phyloP scores from a whole-genome alignment of 2,888 invertebrate genomes.

The Aporophyla lueneburgensis region DNA sequence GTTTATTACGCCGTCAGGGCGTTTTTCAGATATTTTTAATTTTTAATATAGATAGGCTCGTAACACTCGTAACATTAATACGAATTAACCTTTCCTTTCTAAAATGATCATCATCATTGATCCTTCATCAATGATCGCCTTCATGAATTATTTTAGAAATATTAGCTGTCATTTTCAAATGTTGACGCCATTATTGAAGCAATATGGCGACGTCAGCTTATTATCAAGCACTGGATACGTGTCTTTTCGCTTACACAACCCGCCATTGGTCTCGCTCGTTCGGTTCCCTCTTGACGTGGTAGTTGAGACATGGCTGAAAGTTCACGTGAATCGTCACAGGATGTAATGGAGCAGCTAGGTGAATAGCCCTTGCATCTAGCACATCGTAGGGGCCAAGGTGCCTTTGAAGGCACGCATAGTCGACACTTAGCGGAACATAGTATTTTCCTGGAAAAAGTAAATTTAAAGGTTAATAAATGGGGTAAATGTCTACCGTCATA shows the following conservation, averaged over 20 bases:
- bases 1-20: neutral
- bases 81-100: slow-evolving; percentile 6
- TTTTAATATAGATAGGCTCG: slow-evolving; percentile 34
- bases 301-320: slow-evolving; percentile 90
- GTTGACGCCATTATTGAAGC: slow-evolving; percentile 47
- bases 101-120: neutral
- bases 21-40: slow-evolving; percentile 5
- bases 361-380: slow-evolving; percentile 89
- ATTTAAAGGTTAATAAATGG: neutral
- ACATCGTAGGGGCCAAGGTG: slow-evolving; percentile 92
- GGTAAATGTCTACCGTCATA: neutral
- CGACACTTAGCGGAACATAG: slow-evolving; percentile 96
- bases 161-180: slow-evolving; percentile 59
- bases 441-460: slow-evolving; percentile 88
- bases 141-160: slow-evolving; percentile 11
- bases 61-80: slow-evolving; percentile 20
- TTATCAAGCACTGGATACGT: slow-evolving; percentile 42
- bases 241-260: slow-evolving; percentile 65
- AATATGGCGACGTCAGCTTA: slow-evolving; percentile 42
- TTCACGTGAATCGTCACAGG: slow-evolving; percentile 98
- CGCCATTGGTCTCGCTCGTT: slow-evolving; percentile 79
- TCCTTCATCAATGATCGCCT: neutral
- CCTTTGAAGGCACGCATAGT: slow-evolving; percentile 93
- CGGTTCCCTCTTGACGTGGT: slow-evolving; percentile 84
- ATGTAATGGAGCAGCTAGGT: slow-evolving; percentile 93